Conservation (phyloP, 2,888 invertebrate species). For the Minunthozetes semirufus region DNA sequence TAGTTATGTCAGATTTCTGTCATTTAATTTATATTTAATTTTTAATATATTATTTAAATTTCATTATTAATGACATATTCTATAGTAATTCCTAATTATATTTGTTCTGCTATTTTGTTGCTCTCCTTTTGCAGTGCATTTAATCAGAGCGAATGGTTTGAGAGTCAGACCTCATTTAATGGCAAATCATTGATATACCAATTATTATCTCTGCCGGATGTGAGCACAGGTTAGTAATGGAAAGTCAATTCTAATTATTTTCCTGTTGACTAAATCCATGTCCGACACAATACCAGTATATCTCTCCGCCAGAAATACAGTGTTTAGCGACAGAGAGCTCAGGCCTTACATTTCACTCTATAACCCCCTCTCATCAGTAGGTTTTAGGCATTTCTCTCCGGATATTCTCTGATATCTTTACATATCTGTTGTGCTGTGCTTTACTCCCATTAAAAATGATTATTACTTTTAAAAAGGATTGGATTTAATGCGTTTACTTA, state of each 20-base stretch:
- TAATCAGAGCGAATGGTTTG: conserved; percentile 2
- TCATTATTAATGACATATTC: too few species aligned
- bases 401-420: neutral
- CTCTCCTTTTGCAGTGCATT: neutral
- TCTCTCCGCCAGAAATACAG: neutral
- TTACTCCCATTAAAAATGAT: neutral
- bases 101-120: neutral
- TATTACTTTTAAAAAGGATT: neutral
- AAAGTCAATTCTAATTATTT: conserved; percentile 22
- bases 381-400: neutral
- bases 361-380: neutral
- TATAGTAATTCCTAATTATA: too few species aligned
- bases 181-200: conserved; percentile 29
- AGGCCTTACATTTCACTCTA: neutral
- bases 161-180: neutral
- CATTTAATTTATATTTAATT: too few species aligned
- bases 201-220: conserved; percentile 30
- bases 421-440: neutral
- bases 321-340: neutral
- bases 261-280: conserved; percentile 29
- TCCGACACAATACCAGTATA: neutral
- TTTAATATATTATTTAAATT: too few species aligned
- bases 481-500: neutral
- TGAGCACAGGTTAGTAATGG: conserved; percentile 29
- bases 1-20: too few species aligned